Percentiles rank a stretch among this genome's conserved stretches.
Conservation (phyloP, 2,113 vertebrate species). For the Synchiropus splendidus region DNA sequence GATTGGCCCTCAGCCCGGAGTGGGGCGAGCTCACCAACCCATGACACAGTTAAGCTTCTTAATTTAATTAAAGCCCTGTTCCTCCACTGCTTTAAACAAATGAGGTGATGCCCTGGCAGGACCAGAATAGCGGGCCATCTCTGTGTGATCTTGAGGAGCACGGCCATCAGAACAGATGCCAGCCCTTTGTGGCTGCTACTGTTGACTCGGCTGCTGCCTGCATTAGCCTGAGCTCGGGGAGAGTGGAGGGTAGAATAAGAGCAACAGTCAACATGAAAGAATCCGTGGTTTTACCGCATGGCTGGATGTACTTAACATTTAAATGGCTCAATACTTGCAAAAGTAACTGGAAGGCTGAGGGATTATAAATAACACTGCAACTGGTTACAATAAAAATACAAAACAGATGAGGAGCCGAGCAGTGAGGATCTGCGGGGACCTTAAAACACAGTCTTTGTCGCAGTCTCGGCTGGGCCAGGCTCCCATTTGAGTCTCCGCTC, state of each 20-base stretch:
- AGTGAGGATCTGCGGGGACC: conserved; percentile 34
- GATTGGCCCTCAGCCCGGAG: conserved; percentile 39
- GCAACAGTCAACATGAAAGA: conserved; percentile 78
- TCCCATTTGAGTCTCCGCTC: conserved; percentile 18
- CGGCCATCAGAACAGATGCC: conserved; percentile 39
- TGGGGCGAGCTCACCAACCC: conserved; percentile 17
- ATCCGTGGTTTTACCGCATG: conserved; percentile 77
- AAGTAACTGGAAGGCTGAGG: conserved; percentile 81
- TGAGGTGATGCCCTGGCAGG: conserved; percentile 47
- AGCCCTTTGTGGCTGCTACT: conserved; percentile 57
- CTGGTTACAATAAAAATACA: conserved; percentile 85
- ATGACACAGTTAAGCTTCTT: conserved; percentile 11
- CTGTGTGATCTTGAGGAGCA: conserved; percentile 30
- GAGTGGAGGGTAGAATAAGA: conserved; percentile 42
- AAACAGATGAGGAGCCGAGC: conserved; percentile 80
- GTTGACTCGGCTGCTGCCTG: conserved; percentile 51
- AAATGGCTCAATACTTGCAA: conserved; percentile 82
- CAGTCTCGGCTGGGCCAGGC: conserved; percentile 9
- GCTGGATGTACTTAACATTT: conserved; percentile 87
- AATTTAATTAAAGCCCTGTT: conserved; percentile 47
- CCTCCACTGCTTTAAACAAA: conserved; percentile 41
- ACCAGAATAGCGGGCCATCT: conserved; percentile 28
- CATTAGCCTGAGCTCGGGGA: conserved; percentile 46
- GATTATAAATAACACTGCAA: conserved; percentile 94
- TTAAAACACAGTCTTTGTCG: conserved; percentile 60